Percentiles rank a stretch among this genome's conserved stretches.
Conservation (phyloP, 2,797 vertebrate species). For the Periparus ater region DNA sequence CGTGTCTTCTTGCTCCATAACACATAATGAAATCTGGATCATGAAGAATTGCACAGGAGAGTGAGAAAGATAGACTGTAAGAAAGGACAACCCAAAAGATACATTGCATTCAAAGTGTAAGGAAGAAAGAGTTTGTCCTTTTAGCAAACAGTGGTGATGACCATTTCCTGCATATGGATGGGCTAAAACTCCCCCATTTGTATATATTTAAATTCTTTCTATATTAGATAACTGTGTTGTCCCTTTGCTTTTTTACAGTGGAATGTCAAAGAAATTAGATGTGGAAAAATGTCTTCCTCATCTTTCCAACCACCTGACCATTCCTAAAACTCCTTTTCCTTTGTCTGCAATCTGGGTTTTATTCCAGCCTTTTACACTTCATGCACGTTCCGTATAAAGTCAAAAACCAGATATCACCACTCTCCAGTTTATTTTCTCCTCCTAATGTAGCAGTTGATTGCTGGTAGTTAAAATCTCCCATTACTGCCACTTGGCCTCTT, state of each 20-base stretch:
- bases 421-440: slow-evolving; percentile 5
- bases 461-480: slow-evolving; percentile 6
- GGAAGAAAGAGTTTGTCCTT: neutral
- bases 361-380: neutral
- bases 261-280: neutral
- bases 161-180: neutral
- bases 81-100: neutral
- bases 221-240: rapidly evolving
- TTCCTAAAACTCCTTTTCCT: neutral
- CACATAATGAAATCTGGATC: neutral
- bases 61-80: neutral
- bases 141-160: neutral
- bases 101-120: neutral
- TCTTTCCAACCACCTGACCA: neutral
- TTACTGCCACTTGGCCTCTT: slow-evolving; percentile 2
- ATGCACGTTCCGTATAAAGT: neutral
- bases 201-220: neutral
- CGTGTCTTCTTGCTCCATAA: neutral
- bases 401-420: neutral
- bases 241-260: neutral
- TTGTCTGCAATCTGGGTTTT: neutral
- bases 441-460: neutral
- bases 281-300: neutral
- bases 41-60: neutral
- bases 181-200: neutral